Conservation (phyloP, 2,113 vertebrate genomes). For the Kryptolebias marmoratus region DNA sequence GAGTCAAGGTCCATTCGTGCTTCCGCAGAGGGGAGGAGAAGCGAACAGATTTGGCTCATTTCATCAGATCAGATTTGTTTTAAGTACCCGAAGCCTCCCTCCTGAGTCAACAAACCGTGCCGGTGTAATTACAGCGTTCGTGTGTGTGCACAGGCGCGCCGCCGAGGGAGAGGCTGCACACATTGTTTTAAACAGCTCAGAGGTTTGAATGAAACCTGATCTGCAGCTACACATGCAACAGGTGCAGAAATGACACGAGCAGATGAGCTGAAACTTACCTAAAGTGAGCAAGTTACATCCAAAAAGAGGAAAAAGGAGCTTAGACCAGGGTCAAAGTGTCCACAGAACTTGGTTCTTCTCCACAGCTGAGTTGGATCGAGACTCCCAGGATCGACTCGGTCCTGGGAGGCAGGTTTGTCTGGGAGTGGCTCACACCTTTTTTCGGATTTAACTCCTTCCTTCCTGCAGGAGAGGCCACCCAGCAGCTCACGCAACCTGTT, state of each 20-base stretch:
- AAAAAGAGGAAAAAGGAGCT: not conserved
- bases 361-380: not conserved
- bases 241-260: constrained; percentile 44
- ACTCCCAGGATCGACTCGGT: constrained; percentile 34
- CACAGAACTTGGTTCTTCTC: not conserved
- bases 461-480: not conserved
- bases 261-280: constrained; percentile 46
- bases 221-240: constrained; percentile 50
- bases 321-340: not conserved
- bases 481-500: constrained; percentile 62
- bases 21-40: not conserved
- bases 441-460: constrained; percentile 71
- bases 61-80: not conserved
- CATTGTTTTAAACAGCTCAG: constrained; percentile 1
- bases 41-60: constrained; percentile 1
- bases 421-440: constrained; percentile 72
- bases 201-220: constrained; percentile 3
- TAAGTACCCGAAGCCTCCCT: not conserved
- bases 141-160: not conserved
- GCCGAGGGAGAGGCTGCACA: constrained; percentile 17
- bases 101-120: constrained; percentile 2
- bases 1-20: constrained; percentile 37
- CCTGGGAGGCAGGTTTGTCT: constrained; percentile 63
- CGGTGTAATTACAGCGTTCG: constrained; percentile 20
- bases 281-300: constrained; percentile 18